phyloP scores from a whole-genome alignment of 2,113 vertebrate genomes.

The Cnemophilus loriae region DNA sequence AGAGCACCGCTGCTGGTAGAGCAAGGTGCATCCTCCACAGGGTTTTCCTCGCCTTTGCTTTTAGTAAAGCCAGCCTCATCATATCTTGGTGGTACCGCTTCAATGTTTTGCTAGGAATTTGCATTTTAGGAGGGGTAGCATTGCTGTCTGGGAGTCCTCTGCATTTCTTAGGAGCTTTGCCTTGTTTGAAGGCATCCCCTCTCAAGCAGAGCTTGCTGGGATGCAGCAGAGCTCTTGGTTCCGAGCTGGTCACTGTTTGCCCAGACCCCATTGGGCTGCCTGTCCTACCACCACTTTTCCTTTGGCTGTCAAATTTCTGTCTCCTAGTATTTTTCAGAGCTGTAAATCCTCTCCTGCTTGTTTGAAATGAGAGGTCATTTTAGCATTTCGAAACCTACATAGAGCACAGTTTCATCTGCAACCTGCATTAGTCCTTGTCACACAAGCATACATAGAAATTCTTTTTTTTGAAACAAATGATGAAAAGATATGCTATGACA shows the following conservation, averaged over 20 bases:
- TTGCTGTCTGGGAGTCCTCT: not conserved
- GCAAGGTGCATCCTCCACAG: accelerated
- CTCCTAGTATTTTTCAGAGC: not conserved
- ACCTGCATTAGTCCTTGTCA: not conserved
- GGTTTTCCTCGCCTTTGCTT: not conserved
- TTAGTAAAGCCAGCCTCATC: not conserved
- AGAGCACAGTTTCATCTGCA: not conserved
- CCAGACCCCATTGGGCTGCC: accelerated
- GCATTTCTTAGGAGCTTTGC: not conserved
- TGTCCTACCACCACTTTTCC: not conserved
- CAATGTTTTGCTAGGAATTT: not conserved
- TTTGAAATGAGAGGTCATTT: not conserved
- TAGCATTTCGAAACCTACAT: not conserved
- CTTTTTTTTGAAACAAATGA: not conserved
- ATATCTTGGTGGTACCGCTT: no score
- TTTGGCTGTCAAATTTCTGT: not conserved
- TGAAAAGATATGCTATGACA: not conserved
- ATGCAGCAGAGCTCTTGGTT: not conserved
- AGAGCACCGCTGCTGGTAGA: not conserved
- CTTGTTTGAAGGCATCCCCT: not conserved
- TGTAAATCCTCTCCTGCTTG: not conserved
- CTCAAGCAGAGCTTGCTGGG: not conserved
- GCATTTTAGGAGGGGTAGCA: not conserved
- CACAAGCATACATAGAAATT: not conserved
- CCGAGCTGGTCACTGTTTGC: not conserved